Conservation (phyloP, 2,888 invertebrate species). For the Pterobdella sp. region DNA sequence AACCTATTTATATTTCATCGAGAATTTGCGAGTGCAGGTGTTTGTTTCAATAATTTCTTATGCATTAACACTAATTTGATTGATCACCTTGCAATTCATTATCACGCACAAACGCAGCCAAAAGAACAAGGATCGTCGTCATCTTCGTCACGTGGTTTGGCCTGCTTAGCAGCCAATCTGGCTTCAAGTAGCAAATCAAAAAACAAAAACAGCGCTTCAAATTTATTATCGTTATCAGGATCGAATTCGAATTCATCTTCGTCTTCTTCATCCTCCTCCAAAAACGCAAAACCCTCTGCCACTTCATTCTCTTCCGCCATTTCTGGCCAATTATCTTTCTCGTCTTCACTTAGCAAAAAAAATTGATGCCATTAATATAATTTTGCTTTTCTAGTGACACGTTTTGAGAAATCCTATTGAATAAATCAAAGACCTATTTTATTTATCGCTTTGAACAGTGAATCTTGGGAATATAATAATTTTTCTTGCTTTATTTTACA, state of each 20-base stretch:
- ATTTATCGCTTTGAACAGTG: too few relatives aligned
- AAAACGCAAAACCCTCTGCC: not conserved
- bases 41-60: too few relatives aligned
- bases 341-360: not conserved
- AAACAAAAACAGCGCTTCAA: not conserved
- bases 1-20: too few relatives aligned
- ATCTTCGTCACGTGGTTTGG: conserved; percentile 1
- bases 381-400: not conserved
- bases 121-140: not conserved
- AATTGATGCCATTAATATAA: not conserved
- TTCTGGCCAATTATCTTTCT: not conserved
- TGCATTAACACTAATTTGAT: too few relatives aligned
- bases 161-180: conserved; percentile 2
- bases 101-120: not conserved
- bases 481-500: too few relatives aligned
- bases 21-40: too few relatives aligned
- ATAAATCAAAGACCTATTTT: too few relatives aligned
- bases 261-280: conserved; percentile 5
- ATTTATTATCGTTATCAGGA: not conserved
- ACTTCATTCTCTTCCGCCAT: conserved; percentile 5
- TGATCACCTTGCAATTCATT: too few relatives aligned
- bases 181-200: not conserved
- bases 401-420: not conserved
- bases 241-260: not conserved
- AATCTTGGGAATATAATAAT: too few relatives aligned